Base-by-base conservation (phyloP, 1,140 invertebrate genomes). In the Drosophila rufa region DNA sequence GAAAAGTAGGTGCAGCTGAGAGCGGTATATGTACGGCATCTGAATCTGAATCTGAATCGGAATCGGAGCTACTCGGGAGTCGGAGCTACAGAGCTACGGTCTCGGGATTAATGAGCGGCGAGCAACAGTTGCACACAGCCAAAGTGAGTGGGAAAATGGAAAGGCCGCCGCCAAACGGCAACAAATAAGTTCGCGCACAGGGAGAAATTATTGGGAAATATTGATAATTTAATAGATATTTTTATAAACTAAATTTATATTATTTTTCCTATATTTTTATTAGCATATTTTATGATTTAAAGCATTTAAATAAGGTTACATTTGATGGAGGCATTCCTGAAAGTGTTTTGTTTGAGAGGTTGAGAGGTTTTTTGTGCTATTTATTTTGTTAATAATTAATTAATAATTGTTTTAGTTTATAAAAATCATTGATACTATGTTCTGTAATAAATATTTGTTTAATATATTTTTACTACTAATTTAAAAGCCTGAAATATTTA, bases 121-220 rank as follows among this genome's bases (percentile, higher is more conserved):
- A 55, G 62, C 67, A 86, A 79, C 82, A 86, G 80, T 86, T 82
- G 80, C 83, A 79, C 69, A 71, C 74, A 77, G 50, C 68, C 80
- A 87, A 87, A 89, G 83, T 87, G 83, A 87, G 83, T 87, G 83
- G 83, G 83, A 87, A 87, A 87, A 87, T 87, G 84, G 84, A 87
- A 87, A 87, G 84, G 84, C 84, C 67, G 82, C 75, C 80, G 75
- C 70, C 83, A 76, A 87, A 86, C 40, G 43, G 36, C 67, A 80
- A 83, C 78, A 80, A 83, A 82, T 75, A 74, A 80, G 82, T 75
- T 55, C 60, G 33, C 50, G 30, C 82, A 75, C 78, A 30, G 69
- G 11, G 68, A 82, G 74, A 64, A 82, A 75, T 38, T 2, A 6
- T 17, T n/a, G 3, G 4, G 0, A n/a, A 17, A 14, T 22, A 22